phyloP scores from a whole-genome alignment of 2,113 vertebrate genomes.

The Zosterops borbonicus region DNA sequence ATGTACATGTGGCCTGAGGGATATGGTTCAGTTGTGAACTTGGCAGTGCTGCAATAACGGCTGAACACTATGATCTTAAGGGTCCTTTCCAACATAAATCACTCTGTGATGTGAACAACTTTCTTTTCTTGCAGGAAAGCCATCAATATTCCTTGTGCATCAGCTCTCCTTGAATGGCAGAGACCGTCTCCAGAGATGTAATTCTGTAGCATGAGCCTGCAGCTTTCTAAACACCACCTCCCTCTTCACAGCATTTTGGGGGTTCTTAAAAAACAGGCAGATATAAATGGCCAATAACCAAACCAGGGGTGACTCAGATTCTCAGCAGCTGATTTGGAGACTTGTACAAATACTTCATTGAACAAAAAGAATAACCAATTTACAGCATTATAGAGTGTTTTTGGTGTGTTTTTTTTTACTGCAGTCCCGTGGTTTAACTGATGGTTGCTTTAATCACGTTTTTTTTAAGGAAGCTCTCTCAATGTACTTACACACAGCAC shows the following conservation, averaged over 20 bases:
- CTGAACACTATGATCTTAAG: neutral
- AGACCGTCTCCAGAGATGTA: neutral
- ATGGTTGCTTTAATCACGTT: neutral
- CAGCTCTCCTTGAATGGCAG: neutral
- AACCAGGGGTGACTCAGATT: neutral
- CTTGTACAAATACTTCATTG: neutral
- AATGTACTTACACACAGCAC: neutral
- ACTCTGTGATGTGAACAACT: neutral
- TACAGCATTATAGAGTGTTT: neutral
- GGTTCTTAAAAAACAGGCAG: neutral
- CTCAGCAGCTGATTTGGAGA: neutral
- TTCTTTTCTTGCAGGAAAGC: neutral
- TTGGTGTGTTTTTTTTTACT: neutral
- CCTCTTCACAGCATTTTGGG: neutral
- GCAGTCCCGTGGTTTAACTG: neutral
- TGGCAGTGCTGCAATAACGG: neutral
- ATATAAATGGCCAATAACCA: neutral
- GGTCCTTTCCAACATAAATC: neutral
- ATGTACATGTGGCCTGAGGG: fast-evolving
- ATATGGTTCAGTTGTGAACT: neutral
- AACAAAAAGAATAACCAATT: neutral
- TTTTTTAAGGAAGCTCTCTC: neutral
- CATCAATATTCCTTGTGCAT: neutral
- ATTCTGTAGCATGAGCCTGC: neutral
- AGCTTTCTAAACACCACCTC: neutral